Evolutionary conservation across 1,140 invertebrate species (phyloP), one percentile per base, ranked within the genome.

Genomic region (Drosophila tani): DNA sequence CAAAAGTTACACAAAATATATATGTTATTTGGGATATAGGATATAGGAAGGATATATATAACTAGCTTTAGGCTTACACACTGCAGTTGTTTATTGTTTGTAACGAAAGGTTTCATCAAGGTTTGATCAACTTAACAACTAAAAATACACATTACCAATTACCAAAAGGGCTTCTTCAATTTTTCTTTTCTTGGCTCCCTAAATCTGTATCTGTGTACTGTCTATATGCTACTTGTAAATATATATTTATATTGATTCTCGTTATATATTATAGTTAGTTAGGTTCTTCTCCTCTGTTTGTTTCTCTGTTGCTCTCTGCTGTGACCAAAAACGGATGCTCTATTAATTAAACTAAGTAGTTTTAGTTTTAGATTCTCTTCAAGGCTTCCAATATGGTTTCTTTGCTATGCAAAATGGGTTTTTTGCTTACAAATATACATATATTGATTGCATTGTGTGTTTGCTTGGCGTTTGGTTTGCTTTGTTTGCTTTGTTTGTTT

Each of bases 301-400:
- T 75, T 59, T 47, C 27, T 29, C 27, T 27, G 21, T 24, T 24
- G 21, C 12, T 38, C 12, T 14, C 9, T 79, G 67, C 59, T 69
- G 43, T 53, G 79, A 82, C 74, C 64, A 66, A 82, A 82, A 83
- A 82, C 74, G 50, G 35, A 75, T 74, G 70, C 77, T 62, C 77
- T 62, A 68, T 58, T 69, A 58, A 81, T 57, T 81, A 73, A 55
- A 77, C 51, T 84, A 79, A 81, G 67, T 75, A 70, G 50, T 38
- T 55, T 67, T 80, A 74, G 66, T 60, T 40, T 60, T 40, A 55
- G 51, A 55, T 46, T 53, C 29, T 46, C 51, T 82, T 35, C 19
- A 41, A 38, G 32, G 41, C 24, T 46, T 27, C 40, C 24, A 29
- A 32, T 3, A 11, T 24, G 40, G 58, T 69, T 51, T 49, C 11